A percentile compares a stretch with the other conserved stretches of the same genome.
Evolutionary conservation across 2,888 invertebrate genomes (phyloP).

Genomic region (Lepeophtheirus nordmannii): DNA sequence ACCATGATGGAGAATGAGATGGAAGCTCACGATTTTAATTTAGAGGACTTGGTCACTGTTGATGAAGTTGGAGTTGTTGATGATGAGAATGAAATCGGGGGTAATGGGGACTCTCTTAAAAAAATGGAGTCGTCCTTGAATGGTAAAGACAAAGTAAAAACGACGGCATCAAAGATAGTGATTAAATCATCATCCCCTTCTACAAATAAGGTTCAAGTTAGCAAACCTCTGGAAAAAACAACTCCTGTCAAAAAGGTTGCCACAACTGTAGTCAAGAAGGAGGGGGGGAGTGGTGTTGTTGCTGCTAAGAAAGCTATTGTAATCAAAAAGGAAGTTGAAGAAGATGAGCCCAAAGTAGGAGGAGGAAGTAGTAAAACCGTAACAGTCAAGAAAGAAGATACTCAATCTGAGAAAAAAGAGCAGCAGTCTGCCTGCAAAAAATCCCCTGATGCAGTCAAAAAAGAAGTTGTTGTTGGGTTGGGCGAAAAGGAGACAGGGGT

Average conservation of each 20-base stretch:
- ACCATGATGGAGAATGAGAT: not conserved
- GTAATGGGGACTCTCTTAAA: not conserved
- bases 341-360: no score
- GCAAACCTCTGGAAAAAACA: no score
- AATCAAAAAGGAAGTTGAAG: no score
- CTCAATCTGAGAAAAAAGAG: not conserved
- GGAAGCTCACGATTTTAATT: not conserved
- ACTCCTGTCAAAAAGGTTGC: no score
- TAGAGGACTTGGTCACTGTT: not conserved
- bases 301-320: no score
- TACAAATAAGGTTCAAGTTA: not conserved
- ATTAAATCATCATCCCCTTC: not conserved
- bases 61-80: not conserved
- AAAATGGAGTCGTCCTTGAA: not conserved
- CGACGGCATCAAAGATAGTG: not conserved
- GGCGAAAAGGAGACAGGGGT: not conserved
- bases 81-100: not conserved
- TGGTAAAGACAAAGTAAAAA: not conserved
- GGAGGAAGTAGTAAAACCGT: not conserved
- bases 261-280: no score
- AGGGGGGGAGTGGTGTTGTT: no score
- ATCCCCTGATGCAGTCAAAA: not conserved
- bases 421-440: not conserved
- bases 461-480: not conserved
- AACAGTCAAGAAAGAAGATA: not conserved